Percentiles rank a stretch among this genome's conserved stretches.
Conservation (phyloP, 2,888 invertebrate genomes). For the Tenodera sinensis region DNA sequence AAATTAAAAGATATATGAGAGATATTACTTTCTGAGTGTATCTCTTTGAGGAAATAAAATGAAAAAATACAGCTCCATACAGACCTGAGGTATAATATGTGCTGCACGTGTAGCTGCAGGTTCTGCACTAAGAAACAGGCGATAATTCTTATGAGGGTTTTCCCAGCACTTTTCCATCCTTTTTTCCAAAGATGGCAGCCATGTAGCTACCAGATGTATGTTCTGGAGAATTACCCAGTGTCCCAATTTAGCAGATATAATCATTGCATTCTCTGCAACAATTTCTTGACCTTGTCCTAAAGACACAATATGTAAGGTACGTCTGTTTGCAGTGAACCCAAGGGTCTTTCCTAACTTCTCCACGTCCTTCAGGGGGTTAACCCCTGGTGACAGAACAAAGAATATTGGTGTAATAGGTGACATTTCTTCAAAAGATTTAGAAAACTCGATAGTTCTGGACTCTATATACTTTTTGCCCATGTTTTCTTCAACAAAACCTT, state of each 20-base stretch:
- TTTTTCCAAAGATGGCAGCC: constrained; percentile 86
- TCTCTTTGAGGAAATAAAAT: too few species aligned
- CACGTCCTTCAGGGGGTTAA: constrained; percentile 90
- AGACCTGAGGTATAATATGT: constrained; percentile 58
- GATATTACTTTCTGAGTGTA: too few species aligned
- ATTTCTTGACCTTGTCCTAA: constrained; percentile 92
- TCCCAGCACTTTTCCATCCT: constrained; percentile 80
- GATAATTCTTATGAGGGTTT: constrained; percentile 61
- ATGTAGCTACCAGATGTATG: constrained; percentile 84
- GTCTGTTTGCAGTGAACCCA: constrained; percentile 73
- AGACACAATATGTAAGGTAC: constrained; percentile 89
- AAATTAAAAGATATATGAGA: too few species aligned
- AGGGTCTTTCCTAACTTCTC: constrained; percentile 78
- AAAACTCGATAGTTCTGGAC: constrained; percentile 73
- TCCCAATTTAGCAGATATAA: constrained; percentile 67
- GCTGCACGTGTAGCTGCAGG: constrained; percentile 66
- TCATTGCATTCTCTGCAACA: constrained; percentile 85
- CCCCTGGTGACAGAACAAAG: constrained; percentile 91
- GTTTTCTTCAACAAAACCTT: constrained; percentile 84
- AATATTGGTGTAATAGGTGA: constrained; percentile 83
- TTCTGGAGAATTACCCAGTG: constrained; percentile 95
- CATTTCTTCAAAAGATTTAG: constrained; percentile 82
- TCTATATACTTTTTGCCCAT: constrained; percentile 79
- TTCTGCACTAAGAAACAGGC: constrained; percentile 84
- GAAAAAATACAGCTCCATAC: not conserved